phyloP scores from a whole-genome alignment of 2,113 vertebrate genomes.

The cattle (Bos taurus) region ARS-UCD2.0 NC_037347.1:41519501-41520000 shows the following conservation, averaged over 20 bases:
- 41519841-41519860: constrained; percentile 59
- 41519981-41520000: constrained; percentile 83
- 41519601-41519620: neutral
- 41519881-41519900: neutral
- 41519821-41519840: constrained; percentile 78
- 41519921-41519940: constrained; percentile 54
- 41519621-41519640: neutral
- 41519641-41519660: constrained; percentile 43
- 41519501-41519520: constrained; percentile 80
- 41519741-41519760: neutral
- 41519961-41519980: constrained; percentile 83
- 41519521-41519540: constrained; percentile 83
- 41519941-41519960: constrained; percentile 61
- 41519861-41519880: rapidly evolving
- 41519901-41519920: neutral
- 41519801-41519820: constrained; percentile 83
- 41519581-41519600: neutral
- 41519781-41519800: constrained; percentile 75
- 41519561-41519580: constrained; percentile 22
- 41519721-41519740: neutral
- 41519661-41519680: constrained; percentile 43
- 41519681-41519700: constrained; percentile 15
- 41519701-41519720: neutral
- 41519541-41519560: constrained; percentile 67
- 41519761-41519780: constrained; percentile 49